Conservation (phyloP, 2,888 invertebrate genomes). For the Baccha elongata region DNA sequence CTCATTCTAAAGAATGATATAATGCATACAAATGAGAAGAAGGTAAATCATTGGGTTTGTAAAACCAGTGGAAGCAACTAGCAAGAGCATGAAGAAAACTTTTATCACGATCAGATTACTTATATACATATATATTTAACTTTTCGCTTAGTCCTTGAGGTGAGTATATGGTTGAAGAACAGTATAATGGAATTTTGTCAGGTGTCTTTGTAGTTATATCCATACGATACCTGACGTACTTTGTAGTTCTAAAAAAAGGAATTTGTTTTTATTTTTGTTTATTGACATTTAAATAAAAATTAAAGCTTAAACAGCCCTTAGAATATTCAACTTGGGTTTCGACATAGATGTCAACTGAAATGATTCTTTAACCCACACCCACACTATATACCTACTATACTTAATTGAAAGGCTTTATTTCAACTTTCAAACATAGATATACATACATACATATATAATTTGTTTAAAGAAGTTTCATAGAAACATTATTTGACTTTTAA, state of each 20-base stretch:
- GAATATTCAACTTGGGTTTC: too few relatives aligned
- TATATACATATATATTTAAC: constrained; percentile 54
- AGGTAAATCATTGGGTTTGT: constrained; percentile 7
- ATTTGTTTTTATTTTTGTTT: neutral
- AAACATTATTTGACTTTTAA: too few relatives aligned
- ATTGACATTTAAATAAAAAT: too few relatives aligned
- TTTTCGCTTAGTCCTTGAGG: constrained; percentile 30
- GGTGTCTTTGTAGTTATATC: too few relatives aligned
- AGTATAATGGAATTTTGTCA: constrained; percentile 42
- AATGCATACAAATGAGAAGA: constrained; percentile 2
- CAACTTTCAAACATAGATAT: too few relatives aligned
- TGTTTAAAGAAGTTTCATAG: too few relatives aligned
- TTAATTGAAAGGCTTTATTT: too few relatives aligned
- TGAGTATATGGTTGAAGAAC: neutral
- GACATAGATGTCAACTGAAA: too few relatives aligned
- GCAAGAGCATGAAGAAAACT: constrained; percentile 9
- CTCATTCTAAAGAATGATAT: constrained; percentile 45
- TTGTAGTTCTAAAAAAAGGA: neutral
- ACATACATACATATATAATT: too few relatives aligned
- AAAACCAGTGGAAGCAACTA: neutral
- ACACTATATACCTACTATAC: too few relatives aligned
- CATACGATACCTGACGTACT: neutral
- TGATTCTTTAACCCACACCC: too few relatives aligned
- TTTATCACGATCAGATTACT: constrained; percentile 59
- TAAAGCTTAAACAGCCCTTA: too few relatives aligned